phyloP scores from a whole-genome alignment of 2,797 vertebrate genomes.

The Spinibarbus caldwelli region DNA sequence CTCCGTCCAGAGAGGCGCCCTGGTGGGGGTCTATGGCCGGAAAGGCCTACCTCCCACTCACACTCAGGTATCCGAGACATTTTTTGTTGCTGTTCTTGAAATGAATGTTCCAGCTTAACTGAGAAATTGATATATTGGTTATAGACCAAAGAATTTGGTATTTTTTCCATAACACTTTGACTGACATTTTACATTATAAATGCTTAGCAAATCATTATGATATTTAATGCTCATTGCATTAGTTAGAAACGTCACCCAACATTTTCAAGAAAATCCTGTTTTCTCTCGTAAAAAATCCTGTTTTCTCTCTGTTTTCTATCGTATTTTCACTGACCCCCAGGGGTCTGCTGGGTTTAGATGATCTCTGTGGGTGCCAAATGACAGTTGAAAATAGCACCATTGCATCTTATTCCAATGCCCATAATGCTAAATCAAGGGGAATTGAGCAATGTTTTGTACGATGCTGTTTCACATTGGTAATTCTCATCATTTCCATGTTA shows the following conservation, averaged over 20 bases:
- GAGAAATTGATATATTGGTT: no score
- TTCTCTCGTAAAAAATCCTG: no score
- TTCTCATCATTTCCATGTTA: conserved; percentile 10
- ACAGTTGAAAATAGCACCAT: background rate
- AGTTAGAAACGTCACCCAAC: background rate
- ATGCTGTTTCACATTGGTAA: conserved; percentile 3
- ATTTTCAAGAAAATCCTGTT: background rate
- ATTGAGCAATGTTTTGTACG: background rate
- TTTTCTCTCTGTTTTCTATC: background rate
- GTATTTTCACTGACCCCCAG: conserved; percentile 4
- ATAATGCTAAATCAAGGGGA: background rate
- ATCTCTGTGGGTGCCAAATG: conserved; percentile 10
- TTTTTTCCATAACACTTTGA: background rate
- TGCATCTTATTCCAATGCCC: background rate
- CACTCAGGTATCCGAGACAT: conserved; percentile 86
- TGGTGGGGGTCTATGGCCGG: conserved; percentile 96
- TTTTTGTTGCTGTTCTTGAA: background rate
- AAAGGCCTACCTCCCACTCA: conserved; percentile 97
- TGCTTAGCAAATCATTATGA: background rate
- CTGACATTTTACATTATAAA: background rate
- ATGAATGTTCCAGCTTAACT: background rate
- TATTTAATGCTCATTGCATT: background rate
- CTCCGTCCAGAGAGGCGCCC: conserved; percentile 93
- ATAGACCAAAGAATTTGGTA: background rate
- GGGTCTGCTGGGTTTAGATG: background rate